Evolutionary conservation across 2,888 invertebrate genomes (phyloP), one percentile per base, ranked within the genome.

Genomic region (Ormyrus rosae): DNA sequence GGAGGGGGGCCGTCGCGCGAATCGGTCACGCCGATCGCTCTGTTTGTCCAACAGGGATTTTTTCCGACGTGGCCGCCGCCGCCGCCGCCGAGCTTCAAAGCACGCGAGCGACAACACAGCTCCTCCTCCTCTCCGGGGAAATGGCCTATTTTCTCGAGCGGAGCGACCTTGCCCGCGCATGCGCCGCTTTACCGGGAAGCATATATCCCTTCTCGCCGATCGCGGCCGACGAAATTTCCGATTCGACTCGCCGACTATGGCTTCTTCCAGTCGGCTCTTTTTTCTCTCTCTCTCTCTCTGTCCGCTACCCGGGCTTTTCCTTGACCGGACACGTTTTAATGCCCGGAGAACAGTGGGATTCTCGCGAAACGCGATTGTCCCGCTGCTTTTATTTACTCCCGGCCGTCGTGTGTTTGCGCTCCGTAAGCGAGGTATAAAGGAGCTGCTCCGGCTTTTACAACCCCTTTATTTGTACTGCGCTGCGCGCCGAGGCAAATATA

Each of bases 1-100:
- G 51, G 34, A 3, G 34, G 34, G 34, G n/a, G 7, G 2, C 19
- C 10, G 55, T 0, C 7, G 34, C 34, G n/a, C 51, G 5, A 34
- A 71, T 63, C 48, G 19, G 71, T 71, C 58, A 61, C 61, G 11
- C 51, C 6, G 45, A 8, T 9, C 51, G 11, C 11, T 34, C 4
- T 78, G 60, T 78, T 77, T 65, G 64, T 65, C 60, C 71, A 60
- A 71, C 71, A 65, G 55, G 34, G 55, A 76, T 64, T 76, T 69
- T 69, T 69, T 63, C 19, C 19, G 2, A 19, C 1, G 34, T 4
- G 4, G 34, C 34, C 34, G 34, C 19, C 19, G 2, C 1, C 1
- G 34, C 34, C 34, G 34, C 34, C 34, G 34, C 34, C 34, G 34
- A 34, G 34, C 34, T 34, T 34, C 34, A 34, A 34, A 34, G 34